These are phyloP conservation scores for Gypaetus barbatus DNA, from an alignment of 2,797 vertebrate species.

Conservation along the genomic window DNA sequence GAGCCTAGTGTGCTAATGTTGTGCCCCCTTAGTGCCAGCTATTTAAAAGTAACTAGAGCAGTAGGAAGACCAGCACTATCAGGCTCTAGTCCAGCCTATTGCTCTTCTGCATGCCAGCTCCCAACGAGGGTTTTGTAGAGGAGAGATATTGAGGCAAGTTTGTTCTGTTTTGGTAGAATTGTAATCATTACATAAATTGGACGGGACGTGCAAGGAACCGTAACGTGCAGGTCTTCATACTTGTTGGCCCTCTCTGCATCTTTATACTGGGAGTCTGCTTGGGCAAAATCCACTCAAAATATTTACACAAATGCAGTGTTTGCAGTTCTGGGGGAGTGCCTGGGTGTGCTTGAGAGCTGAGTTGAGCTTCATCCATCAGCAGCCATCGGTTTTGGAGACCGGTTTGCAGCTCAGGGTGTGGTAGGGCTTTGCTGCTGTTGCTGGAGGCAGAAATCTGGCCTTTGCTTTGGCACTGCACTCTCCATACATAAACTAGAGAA, in stretches of 20 bases:
- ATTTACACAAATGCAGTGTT: background rate
- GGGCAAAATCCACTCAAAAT: background rate
- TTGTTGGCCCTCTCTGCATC: background rate
- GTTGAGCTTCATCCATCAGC: background rate
- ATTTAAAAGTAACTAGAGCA: background rate
- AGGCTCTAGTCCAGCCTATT: background rate
- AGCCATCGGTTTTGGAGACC: background rate
- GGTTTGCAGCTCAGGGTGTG: background rate
- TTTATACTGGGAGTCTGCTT: background rate
- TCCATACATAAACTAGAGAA: fast-evolving
- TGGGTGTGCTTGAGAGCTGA: background rate
- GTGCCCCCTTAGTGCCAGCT: background rate
- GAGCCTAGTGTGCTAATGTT: background rate
- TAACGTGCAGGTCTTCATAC: fast-evolving
- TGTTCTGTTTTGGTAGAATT: background rate
- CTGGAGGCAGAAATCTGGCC: background rate
- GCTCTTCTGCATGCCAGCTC: background rate
- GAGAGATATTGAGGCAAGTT: background rate
- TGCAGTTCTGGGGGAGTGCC: background rate
- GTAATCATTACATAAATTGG: fast-evolving
- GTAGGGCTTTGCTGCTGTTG: background rate
- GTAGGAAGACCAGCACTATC: fast-evolving
- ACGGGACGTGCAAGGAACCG: fast-evolving
- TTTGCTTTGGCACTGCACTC: background rate
- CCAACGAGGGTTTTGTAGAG: background rate